phyloP scores from a whole-genome alignment of 2,888 invertebrate genomes.

The Exocentrus adspersus region DNA sequence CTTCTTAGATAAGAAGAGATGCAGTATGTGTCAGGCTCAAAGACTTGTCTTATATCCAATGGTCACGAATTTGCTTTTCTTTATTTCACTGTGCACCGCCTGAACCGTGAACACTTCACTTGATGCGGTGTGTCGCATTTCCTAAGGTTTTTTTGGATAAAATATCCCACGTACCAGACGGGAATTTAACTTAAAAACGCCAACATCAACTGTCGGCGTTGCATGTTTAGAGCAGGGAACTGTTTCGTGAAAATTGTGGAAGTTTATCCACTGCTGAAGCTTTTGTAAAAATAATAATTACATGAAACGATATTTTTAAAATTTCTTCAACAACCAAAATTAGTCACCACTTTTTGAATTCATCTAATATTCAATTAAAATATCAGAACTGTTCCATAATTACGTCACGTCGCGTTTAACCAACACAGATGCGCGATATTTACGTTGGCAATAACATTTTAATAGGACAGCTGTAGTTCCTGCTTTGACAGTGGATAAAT shows the following conservation, averaged over 20 bases:
- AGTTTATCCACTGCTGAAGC: too few species aligned
- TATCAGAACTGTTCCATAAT: background rate
- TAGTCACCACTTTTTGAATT: too few species aligned
- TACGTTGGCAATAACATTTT: background rate
- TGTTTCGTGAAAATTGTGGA: too few species aligned
- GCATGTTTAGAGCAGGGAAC: too few species aligned
- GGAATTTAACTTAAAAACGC: background rate
- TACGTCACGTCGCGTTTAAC: background rate
- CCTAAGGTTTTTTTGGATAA: background rate
- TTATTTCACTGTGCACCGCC: background rate
- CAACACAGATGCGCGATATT: background rate
- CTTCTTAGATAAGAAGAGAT: slow-evolving; percentile 16
- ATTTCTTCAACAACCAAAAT: too few species aligned
- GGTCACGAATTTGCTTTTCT: slow-evolving; percentile 22
- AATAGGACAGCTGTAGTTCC: background rate
- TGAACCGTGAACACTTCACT: background rate
- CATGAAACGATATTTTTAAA: too few species aligned
- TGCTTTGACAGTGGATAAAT: background rate
- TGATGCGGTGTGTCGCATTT: slow-evolving; percentile 1
- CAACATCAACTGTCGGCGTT: background rate
- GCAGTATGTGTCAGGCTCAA: slow-evolving; percentile 26
- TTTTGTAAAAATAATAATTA: too few species aligned
- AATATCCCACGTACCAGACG: background rate
- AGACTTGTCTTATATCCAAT: slow-evolving; percentile 21
- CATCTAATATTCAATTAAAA: too few species aligned